Evolutionary conservation across 2,797 vertebrate genomes (phyloP).

Genomic region (Microhierax caerulescens): DNA sequence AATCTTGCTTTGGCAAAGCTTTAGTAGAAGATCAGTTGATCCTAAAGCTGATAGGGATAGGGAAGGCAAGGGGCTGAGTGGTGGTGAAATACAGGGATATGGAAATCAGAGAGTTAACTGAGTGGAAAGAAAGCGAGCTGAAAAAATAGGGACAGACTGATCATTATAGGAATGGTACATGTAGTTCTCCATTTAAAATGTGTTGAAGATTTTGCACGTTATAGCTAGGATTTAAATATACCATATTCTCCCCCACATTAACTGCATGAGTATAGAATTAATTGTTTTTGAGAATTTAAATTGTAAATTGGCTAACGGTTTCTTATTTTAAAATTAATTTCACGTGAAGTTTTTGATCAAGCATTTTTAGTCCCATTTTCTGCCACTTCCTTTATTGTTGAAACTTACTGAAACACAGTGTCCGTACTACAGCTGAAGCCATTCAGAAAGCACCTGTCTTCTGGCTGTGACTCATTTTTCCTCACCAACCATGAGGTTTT

Average conservation of each 20-base stretch:
- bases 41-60: background rate
- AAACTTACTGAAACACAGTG: background rate
- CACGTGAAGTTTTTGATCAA: background rate
- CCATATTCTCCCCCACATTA: background rate
- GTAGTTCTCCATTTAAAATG: background rate
- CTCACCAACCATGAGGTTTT: background rate
- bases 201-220: background rate
- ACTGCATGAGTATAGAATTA: background rate
- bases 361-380: background rate
- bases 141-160: background rate
- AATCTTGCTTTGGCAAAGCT: background rate
- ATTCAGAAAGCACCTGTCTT: background rate
- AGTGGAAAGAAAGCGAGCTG: background rate
- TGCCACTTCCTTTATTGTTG: background rate
- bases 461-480: background rate
- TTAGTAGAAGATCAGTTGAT: background rate
- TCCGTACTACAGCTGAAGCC: background rate
- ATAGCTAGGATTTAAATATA: background rate
- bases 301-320: slow-evolving; percentile 11
- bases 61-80: background rate
- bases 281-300: slow-evolving; percentile 37
- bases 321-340: slow-evolving; percentile 36
- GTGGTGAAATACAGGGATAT: background rate
- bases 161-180: background rate
- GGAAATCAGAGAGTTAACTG: background rate